These are phyloP conservation scores for Enteromius paludinosus DNA, from an alignment of 2,797 vertebrate species.

Conservation along the genomic window DNA sequence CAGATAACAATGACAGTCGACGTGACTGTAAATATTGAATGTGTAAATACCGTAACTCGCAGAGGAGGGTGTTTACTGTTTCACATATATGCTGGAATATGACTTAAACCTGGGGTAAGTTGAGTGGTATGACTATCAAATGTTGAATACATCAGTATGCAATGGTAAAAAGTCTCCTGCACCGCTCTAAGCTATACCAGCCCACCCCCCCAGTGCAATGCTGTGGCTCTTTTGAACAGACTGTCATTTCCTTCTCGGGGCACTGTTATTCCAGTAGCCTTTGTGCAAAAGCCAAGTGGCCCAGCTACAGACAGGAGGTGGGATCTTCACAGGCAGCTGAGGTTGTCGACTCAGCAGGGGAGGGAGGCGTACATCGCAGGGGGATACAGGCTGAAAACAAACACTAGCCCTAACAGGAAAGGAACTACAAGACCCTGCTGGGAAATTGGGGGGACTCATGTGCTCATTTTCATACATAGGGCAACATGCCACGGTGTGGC, in stretches of 20 bases:
- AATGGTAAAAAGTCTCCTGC: constrained; percentile 7
- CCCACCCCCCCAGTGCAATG: constrained; percentile 58
- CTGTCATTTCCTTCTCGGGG: constrained; percentile 76
- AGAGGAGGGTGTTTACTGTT: no score
- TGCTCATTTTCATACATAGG: constrained; percentile 41
- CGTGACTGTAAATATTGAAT: constrained; percentile 35
- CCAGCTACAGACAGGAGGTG: constrained; percentile 73
- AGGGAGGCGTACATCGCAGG: constrained; percentile 69
- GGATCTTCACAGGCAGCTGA: constrained; percentile 71
- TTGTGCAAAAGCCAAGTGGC: constrained; percentile 79
- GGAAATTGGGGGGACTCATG: constrained; percentile 27
- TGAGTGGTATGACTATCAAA: background rate
- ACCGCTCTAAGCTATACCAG: constrained; percentile 44
- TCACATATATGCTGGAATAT: background rate
- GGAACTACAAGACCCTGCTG: constrained; percentile 67
- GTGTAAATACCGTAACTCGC: constrained; percentile 27
- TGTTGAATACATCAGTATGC: constrained; percentile 6
- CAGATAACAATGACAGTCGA: constrained; percentile 39
- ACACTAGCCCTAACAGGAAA: constrained; percentile 67
- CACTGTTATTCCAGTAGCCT: constrained; percentile 78
- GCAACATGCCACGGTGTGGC: constrained; percentile 19
- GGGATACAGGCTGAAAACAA: constrained; percentile 72
- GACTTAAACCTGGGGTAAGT: background rate
- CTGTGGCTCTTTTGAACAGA: constrained; percentile 72
- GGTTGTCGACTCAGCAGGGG: constrained; percentile 77